Evolutionary conservation across 2,888 invertebrate species (phyloP).

Genomic region (Hydraecia micacea): DNA sequence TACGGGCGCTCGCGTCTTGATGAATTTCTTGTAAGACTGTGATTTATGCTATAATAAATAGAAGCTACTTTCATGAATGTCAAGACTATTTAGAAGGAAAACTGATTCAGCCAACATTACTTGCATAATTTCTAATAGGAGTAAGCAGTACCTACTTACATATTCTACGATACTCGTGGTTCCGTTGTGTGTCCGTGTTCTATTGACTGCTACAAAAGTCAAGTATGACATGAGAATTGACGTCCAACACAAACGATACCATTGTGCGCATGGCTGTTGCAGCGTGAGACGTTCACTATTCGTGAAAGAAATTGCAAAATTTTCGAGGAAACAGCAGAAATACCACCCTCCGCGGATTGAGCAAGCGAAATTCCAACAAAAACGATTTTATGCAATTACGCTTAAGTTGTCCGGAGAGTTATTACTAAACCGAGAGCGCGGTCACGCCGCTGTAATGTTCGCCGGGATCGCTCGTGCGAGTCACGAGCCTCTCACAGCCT

Average conservation of each 20-base stretch:
- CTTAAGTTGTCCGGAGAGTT: slow-evolving; percentile 84
- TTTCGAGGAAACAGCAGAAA: slow-evolving; percentile 79
- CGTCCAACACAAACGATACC: slow-evolving; percentile 33
- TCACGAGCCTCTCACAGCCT: slow-evolving; percentile 82
- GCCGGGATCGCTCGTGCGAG: slow-evolving; percentile 75
- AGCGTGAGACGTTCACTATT: slow-evolving; percentile 55
- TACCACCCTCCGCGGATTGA: slow-evolving; percentile 82
- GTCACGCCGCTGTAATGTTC: slow-evolving; percentile 78
- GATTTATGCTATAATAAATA: slow-evolving; percentile 42
- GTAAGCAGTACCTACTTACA: background rate
- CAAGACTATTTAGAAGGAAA: slow-evolving; percentile 2
- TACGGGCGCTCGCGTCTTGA: slow-evolving; percentile 1
- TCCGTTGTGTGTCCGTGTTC: no score
- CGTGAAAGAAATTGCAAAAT: slow-evolving; percentile 75
- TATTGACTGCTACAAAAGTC: slow-evolving; percentile 24
- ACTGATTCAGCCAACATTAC: slow-evolving; percentile 10
- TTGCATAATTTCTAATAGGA: slow-evolving; percentile 1
- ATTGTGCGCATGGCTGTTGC: slow-evolving; percentile 48
- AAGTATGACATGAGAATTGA: slow-evolving; percentile 40
- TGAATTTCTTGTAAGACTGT: slow-evolving; percentile 26
- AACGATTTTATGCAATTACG: slow-evolving; percentile 89
- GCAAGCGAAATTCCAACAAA: slow-evolving; percentile 87
- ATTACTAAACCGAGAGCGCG: slow-evolving; percentile 85
- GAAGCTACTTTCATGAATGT: background rate
- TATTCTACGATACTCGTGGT: background rate